Evolutionary conservation across 2,113 vertebrate species (phyloP).

Genomic region (Ictidomys tridecemlineatus): DNA sequence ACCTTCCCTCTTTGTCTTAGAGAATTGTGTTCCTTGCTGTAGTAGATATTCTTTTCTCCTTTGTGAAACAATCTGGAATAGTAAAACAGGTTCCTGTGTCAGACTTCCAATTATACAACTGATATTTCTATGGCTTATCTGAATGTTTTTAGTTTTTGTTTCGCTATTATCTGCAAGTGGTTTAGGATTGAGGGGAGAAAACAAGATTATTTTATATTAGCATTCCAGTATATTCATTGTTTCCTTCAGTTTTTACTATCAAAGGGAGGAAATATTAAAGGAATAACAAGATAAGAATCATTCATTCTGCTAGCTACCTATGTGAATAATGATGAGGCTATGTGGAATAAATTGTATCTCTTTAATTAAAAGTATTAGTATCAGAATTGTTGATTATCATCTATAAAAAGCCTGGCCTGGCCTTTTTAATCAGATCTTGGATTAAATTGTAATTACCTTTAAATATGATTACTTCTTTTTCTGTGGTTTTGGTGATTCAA

Average conservation of each 20-base stretch:
- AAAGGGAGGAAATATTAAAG: background rate
- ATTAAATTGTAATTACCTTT: conserved; percentile 53
- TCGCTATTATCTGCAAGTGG: background rate
- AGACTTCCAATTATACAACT: background rate
- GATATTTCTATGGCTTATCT: background rate
- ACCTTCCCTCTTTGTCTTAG: background rate
- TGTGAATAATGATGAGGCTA: background rate
- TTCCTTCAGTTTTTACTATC: background rate
- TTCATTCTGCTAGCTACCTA: background rate
- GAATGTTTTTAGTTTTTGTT: background rate
- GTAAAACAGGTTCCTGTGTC: background rate
- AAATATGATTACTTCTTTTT: conserved; percentile 54
- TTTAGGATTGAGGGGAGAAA: background rate
- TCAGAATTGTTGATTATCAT: background rate
- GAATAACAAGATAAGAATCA: conserved; percentile 35
- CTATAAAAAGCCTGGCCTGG: conserved; percentile 9
- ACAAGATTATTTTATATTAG: background rate
- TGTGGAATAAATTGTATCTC: background rate
- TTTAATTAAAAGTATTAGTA: conserved; percentile 53
- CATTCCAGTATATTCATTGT: background rate
- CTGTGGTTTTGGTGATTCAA: conserved; percentile 9
- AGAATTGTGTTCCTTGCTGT: background rate
- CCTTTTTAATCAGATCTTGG: conserved; percentile 1
- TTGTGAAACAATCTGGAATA: background rate
- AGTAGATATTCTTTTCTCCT: background rate